These are phyloP conservation scores for Matsumurasca onukii DNA, from an alignment of 1,140 invertebrate species.

Conservation along the genomic window DNA sequence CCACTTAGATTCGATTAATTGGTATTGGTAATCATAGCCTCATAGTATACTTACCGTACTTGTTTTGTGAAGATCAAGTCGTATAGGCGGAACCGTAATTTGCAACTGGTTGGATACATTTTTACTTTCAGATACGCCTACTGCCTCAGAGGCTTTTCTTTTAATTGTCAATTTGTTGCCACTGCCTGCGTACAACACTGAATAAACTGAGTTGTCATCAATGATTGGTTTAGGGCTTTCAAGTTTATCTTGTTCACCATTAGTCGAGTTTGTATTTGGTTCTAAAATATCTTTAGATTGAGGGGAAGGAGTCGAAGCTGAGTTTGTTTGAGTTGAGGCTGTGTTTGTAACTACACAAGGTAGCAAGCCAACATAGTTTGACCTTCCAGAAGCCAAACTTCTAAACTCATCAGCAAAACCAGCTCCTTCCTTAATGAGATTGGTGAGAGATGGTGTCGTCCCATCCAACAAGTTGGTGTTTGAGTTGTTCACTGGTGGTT, in stretches of 20 bases:
- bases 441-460: conserved; percentile 48
- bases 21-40: no score
- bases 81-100: no score
- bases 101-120: no score
- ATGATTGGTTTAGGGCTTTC: conserved; percentile 52
- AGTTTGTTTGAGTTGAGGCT: conserved; percentile 62
- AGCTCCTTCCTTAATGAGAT: conserved; percentile 76
- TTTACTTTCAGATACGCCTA: no score
- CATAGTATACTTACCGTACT: no score
- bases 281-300: no score
- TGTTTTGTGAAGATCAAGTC: no score
- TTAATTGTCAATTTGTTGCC: conserved; percentile 83
- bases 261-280: conserved; percentile 34
- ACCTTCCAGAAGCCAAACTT: conserved; percentile 62
- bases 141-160: conserved; percentile 62
- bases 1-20: no score
- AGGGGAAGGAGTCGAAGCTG: conserved; percentile 10
- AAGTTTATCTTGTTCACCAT: conserved; percentile 8
- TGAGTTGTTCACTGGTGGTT: conserved; percentile 53
- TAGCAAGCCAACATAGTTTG: conserved; percentile 68
- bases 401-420: conserved; percentile 76
- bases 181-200: conserved; percentile 73
- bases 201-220: conserved; percentile 72
- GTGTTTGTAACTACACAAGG: conserved; percentile 68
- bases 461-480: conserved; percentile 47